phyloP scores from a whole-genome alignment of 2,113 vertebrate species.

The Gymnarchus niloticus region DNA sequence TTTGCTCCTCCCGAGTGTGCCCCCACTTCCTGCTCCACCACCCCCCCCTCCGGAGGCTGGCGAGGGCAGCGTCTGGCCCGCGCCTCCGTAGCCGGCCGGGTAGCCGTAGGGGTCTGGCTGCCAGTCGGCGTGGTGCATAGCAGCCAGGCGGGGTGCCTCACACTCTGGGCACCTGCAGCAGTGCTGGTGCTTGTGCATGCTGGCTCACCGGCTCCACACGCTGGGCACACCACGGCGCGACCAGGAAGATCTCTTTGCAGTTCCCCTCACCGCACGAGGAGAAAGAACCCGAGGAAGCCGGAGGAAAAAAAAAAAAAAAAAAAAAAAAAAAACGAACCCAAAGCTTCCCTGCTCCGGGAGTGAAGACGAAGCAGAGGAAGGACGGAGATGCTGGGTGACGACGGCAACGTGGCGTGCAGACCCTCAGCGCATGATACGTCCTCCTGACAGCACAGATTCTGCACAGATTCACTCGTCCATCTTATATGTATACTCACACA shows the following conservation, averaged over 20 bases:
- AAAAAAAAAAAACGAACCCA: conserved; percentile 54
- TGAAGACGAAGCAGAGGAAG: conserved; percentile 45
- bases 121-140: conserved; percentile 90
- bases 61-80: conserved; percentile 86
- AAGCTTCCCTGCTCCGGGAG: conserved; percentile 70
- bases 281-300: too few species aligned
- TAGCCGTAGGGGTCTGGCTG: conserved; percentile 85
- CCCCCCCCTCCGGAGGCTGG: conserved; percentile 61
- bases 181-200: conserved; percentile 97
- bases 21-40: conserved; percentile 42
- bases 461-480: conserved; percentile 40
- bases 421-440: conserved; percentile 38
- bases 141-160: conserved; percentile 93
- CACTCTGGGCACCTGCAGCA: conserved; percentile 98
- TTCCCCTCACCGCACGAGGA: too few species aligned
- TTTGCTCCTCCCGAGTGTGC: conserved; percentile 86
- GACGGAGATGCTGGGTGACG: neutral
- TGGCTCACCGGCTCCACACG: conserved; percentile 63
- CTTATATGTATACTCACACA: conserved; percentile 54
- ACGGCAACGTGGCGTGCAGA: neutral
- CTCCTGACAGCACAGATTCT: conserved; percentile 61
- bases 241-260: too few species aligned
- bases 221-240: too few species aligned
- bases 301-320: conserved; percentile 50
- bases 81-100: conserved; percentile 76